phyloP scores from a whole-genome alignment of 2,888 invertebrate genomes.

The Clanis bilineata region DNA sequence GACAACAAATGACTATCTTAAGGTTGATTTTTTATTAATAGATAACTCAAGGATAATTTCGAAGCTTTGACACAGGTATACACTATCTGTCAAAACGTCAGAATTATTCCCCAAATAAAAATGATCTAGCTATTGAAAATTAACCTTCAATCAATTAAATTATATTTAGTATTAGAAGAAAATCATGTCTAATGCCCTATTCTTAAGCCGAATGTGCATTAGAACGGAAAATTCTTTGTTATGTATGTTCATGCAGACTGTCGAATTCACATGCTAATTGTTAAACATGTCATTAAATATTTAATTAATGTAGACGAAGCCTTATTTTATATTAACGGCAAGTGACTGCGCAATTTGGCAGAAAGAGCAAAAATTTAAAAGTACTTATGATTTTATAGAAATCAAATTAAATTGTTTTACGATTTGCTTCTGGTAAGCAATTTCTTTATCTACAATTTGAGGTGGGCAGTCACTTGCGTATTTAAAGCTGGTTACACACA shows the following conservation, averaged over 20 bases:
- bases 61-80: no score
- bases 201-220: not conserved
- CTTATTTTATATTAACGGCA: constrained; percentile 22
- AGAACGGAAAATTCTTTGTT: not conserved
- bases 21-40: no score
- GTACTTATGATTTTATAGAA: constrained; percentile 30
- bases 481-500: constrained; percentile 16
- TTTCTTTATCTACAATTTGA: constrained; percentile 27
- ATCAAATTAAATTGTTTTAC: constrained; percentile 29
- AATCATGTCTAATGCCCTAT: not conserved
- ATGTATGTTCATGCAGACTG: not conserved
- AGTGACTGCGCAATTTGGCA: constrained; percentile 35
- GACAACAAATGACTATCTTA: no score
- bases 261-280: not conserved
- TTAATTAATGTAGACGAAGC: constrained; percentile 11
- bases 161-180: not conserved
- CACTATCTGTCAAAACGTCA: no score
- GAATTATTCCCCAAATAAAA: no score
- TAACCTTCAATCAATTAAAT: constrained; percentile 15
- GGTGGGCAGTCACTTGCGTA: constrained; percentile 30
- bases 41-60: no score
- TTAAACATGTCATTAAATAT: constrained; percentile 1
- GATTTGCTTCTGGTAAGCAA: constrained; percentile 40
- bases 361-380: constrained; percentile 30
- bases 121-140: no score